Conservation (phyloP, 2,888 invertebrate species). For the Uropetala carovei region DNA sequence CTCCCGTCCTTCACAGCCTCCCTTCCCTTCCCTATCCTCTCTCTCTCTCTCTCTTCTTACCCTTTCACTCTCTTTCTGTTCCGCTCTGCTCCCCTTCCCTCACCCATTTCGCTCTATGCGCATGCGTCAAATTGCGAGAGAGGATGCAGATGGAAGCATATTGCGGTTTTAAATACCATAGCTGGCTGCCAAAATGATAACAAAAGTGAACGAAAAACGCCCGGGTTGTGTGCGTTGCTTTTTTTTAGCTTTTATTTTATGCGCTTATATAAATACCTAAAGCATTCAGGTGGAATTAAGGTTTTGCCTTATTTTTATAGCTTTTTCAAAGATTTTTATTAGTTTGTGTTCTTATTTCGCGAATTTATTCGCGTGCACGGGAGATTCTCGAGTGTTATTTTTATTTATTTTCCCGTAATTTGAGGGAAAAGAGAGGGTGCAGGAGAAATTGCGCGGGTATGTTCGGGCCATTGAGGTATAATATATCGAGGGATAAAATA, state of each 20-base stretch:
- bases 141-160: conserved; percentile 6
- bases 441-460: too few species aligned
- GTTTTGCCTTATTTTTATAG: background rate
- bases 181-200: conserved; percentile 27
- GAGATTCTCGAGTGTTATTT: background rate
- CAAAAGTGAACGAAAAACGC: conserved; percentile 8
- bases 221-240: background rate
- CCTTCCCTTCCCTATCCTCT: background rate
- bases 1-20: background rate
- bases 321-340: background rate
- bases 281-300: background rate
- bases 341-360: background rate
- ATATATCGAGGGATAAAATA: too few species aligned
- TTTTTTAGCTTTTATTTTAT: too few species aligned
- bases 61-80: background rate
- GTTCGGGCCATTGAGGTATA: too few species aligned
- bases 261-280: background rate
- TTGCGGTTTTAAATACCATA: conserved; percentile 32
- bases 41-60: background rate
- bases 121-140: background rate
- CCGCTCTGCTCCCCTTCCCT: background rate
- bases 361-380: background rate
- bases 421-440: too few species aligned
- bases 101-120: background rate
- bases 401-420: too few species aligned